Evolutionary conservation across 1,140 invertebrate genomes (phyloP).

Genomic region (Ips typographus): DNA sequence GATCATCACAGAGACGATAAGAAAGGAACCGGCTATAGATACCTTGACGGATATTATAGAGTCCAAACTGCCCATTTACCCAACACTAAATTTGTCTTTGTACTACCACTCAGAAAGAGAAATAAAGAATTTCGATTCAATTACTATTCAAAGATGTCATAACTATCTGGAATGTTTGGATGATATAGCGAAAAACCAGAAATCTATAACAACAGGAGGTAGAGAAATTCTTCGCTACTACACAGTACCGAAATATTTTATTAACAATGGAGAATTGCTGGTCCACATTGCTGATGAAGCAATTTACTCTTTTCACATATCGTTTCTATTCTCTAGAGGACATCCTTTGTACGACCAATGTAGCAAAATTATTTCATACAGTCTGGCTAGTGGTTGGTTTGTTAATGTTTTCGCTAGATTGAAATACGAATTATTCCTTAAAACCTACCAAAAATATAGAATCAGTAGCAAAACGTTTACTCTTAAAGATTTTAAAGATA

Average conservation of each 20-base stretch:
- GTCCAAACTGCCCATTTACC: slow-evolving; percentile 9
- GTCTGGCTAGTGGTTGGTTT: slow-evolving; percentile 11
- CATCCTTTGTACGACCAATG: slow-evolving; percentile 15
- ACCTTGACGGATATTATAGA: slow-evolving; percentile 6
- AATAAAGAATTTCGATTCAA: background rate
- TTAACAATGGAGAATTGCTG: background rate
- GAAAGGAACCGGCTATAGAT: background rate
- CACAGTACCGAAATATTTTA: slow-evolving; percentile 1
- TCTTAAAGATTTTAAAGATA: background rate
- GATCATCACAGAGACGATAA: background rate
- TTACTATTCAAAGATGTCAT: background rate
- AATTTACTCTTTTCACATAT: slow-evolving; percentile 5
- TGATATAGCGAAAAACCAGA: slow-evolving; percentile 2
- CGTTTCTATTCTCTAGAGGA: slow-evolving; percentile 6
- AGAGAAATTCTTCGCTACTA: slow-evolving; percentile 1
- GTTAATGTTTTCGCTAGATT: background rate
- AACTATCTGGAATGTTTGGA: background rate
- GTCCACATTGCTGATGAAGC: slow-evolving; percentile 4
- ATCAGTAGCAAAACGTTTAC: slow-evolving; percentile 2
- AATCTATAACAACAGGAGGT: background rate
- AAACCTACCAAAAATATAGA: slow-evolving; percentile 3
- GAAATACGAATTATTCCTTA: background rate
- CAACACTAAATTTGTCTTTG: background rate
- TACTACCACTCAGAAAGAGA: background rate
- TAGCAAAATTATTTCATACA: slow-evolving; percentile 1